A percentile compares a stretch with the other conserved stretches of the same genome.
Conservation (phyloP, 2,113 vertebrate species). For the Aspiorhynchus laticeps region DNA sequence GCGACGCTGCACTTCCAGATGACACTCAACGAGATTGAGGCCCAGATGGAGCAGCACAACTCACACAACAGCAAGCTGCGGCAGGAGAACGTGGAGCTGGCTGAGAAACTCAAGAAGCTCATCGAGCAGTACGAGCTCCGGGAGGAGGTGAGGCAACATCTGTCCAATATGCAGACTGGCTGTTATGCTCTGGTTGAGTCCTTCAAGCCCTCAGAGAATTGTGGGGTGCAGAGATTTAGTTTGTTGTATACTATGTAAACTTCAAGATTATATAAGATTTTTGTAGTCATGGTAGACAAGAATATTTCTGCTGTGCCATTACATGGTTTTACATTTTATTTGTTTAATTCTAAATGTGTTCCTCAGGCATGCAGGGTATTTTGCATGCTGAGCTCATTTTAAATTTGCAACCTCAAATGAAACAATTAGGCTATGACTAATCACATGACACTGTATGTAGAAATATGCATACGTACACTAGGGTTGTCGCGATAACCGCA, state of each 20-base stretch:
- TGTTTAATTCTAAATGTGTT: background rate
- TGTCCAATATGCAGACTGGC: background rate
- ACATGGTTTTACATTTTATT: background rate
- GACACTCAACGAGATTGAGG: conserved; percentile 93
- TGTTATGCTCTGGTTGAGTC: background rate
- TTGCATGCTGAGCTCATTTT: background rate
- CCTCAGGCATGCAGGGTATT: background rate
- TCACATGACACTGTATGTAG: background rate
- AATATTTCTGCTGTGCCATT: background rate
- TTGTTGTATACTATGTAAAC: background rate
- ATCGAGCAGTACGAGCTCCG: conserved; percentile 94
- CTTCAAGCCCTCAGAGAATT: background rate
- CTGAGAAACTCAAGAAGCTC: conserved; percentile 95
- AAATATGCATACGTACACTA: background rate
- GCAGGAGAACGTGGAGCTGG: conserved; percentile 95
- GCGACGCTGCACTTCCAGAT: conserved; percentile 96
- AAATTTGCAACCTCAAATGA: background rate
- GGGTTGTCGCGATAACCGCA: too few species aligned
- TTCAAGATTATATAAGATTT: background rate
- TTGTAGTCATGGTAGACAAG: background rate
- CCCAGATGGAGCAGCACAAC: conserved; percentile 94
- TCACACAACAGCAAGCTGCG: conserved; percentile 90
- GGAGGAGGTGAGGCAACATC: conserved; percentile 85
- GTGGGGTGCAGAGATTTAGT: background rate
- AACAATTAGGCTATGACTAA: background rate